Evolutionary conservation across 1,140 invertebrate species (phyloP).

Genomic region (Drosophila subpulchrella): DNA sequence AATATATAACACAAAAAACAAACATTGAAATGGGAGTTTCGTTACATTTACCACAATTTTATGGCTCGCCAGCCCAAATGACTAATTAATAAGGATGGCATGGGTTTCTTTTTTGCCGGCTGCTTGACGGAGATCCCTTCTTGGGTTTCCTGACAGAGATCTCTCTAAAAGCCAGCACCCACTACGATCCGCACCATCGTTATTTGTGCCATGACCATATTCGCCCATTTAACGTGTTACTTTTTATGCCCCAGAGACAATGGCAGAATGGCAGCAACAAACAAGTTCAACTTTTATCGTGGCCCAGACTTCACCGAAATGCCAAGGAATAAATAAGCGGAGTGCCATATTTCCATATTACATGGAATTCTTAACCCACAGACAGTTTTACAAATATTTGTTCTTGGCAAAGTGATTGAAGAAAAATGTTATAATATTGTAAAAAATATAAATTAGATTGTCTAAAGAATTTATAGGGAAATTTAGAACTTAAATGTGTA

Average conservation of each 20-base stretch:
- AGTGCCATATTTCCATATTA: conserved; percentile 31
- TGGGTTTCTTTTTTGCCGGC: conserved; percentile 2
- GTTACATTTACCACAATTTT: conserved; percentile 67
- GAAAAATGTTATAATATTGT: no score
- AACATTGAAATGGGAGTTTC: conserved; percentile 32
- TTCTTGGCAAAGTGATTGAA: no score
- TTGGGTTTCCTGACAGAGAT: conserved; percentile 4
- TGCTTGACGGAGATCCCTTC: conserved; percentile 13
- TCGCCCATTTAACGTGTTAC: conserved; percentile 53
- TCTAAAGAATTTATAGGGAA: no score
- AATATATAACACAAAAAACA: conserved; percentile 36
- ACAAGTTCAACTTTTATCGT: conserved; percentile 33
- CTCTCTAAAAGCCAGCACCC: conserved; percentile 15
- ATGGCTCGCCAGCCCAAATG: conserved; percentile 57
- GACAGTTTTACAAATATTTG: background rate
- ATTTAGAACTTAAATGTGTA: no score
- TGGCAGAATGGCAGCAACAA: conserved; percentile 19
- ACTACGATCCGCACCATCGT: conserved; percentile 31
- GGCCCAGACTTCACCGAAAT: conserved; percentile 23
- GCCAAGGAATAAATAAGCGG: conserved; percentile 10
- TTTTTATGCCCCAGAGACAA: conserved; percentile 46
- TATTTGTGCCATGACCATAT: conserved; percentile 69
- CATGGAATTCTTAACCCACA: conserved; percentile 25
- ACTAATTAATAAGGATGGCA: conserved; percentile 29
- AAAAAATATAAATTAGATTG: no score